phyloP scores from a whole-genome alignment of 2,797 vertebrate genomes.

The Pseudochaenichthys georgianus region DNA sequence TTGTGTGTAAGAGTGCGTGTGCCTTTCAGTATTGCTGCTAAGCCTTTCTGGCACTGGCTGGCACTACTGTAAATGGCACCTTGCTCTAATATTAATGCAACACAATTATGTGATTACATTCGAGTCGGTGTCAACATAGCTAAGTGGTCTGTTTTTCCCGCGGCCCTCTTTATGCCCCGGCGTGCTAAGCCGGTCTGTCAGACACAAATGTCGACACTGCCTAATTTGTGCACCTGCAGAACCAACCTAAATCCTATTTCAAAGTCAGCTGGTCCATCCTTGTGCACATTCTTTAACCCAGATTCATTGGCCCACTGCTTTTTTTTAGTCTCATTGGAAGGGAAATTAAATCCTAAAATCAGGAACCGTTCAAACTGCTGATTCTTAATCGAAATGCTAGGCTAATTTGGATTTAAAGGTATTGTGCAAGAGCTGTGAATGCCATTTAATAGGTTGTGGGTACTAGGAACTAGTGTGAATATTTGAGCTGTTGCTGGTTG shows the following conservation, averaged over 20 bases:
- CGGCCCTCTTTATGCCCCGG: slow-evolving; percentile 32
- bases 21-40: slow-evolving; percentile 34
- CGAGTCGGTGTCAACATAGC: slow-evolving; percentile 53
- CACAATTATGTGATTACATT: slow-evolving; percentile 79
- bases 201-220: slow-evolving; percentile 12
- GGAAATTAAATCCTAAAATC: slow-evolving; percentile 31
- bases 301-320: background rate
- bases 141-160: slow-evolving; percentile 61
- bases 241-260: slow-evolving; percentile 39
- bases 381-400: background rate
- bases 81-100: slow-evolving; percentile 77
- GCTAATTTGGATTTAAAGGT: background rate
- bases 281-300: slow-evolving; percentile 16
- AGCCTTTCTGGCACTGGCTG: slow-evolving; percentile 51
- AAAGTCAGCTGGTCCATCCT: background rate
- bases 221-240: slow-evolving; percentile 13
- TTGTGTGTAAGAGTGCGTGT: background rate
- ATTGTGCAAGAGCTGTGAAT: background rate
- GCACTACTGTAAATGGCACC: slow-evolving; percentile 54
- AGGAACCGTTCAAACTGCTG: background rate
- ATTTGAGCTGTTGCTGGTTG: background rate
- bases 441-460: background rate
- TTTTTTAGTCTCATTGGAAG: slow-evolving; percentile 16
- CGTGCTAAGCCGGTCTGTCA: slow-evolving; percentile 43
- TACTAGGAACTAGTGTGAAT: background rate